Conservation (phyloP, 2,113 vertebrate genomes). For the Corythornis vintsioides region DNA sequence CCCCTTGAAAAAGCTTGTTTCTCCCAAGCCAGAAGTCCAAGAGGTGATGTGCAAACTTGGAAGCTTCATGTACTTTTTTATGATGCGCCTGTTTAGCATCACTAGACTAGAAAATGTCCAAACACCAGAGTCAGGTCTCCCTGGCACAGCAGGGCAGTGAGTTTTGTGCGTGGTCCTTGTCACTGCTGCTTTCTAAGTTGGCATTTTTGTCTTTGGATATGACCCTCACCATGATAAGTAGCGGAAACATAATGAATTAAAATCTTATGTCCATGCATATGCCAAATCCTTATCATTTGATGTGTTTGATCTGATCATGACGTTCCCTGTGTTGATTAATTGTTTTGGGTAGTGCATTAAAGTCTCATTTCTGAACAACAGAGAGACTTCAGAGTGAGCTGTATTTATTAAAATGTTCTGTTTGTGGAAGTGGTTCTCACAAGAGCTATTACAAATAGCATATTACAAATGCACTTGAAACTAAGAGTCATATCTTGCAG, state of each 20-base stretch:
- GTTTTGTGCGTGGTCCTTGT: background rate
- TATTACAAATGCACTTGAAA: slow-evolving; percentile 37
- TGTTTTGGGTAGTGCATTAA: background rate
- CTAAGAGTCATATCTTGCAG: background rate
- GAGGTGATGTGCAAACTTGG: slow-evolving; percentile 30
- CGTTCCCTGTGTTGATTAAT: background rate
- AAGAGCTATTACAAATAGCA: slow-evolving; percentile 43
- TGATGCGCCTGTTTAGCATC: background rate
- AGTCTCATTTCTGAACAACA: slow-evolving; percentile 40
- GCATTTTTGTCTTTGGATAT: background rate
- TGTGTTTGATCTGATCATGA: background rate
- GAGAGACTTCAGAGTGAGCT: background rate
- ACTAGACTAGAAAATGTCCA: background rate
- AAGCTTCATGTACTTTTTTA: slow-evolving; percentile 22
- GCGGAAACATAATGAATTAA: background rate
- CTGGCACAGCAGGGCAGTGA: background rate
- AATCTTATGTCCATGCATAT: background rate
- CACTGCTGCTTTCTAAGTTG: background rate
- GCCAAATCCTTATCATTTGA: background rate
- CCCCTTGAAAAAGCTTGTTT: background rate
- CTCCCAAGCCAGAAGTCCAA: background rate
- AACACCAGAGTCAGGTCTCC: background rate
- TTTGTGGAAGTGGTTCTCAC: slow-evolving; percentile 8
- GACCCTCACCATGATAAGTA: background rate
- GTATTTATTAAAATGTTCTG: slow-evolving; percentile 47